These are phyloP conservation scores for Arizona elegans DNA, from an alignment of 2,113 vertebrate genomes.

Conservation along the genomic window DNA sequence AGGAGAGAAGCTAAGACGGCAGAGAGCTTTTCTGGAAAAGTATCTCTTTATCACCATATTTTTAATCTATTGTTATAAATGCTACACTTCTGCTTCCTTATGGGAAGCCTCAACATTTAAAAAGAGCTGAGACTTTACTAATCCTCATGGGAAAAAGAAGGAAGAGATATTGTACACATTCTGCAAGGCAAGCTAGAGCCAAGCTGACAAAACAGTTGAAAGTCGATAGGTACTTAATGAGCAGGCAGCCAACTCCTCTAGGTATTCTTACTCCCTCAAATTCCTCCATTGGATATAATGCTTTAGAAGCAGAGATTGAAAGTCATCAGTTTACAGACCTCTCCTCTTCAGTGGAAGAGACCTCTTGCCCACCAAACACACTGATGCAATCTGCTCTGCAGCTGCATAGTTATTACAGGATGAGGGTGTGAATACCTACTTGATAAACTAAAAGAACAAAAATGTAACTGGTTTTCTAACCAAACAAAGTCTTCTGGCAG, in stretches of 20 bases:
- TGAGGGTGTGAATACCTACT: not conserved
- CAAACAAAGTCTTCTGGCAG: not conserved
- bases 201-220: not conserved
- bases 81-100: not conserved
- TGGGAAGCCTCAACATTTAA: not conserved
- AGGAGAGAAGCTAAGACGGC: not conserved
- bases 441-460: not conserved
- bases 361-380: not conserved
- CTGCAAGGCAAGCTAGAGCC: not conserved
- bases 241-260: not conserved
- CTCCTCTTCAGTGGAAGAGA: not conserved
- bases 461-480: not conserved
- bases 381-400: not conserved
- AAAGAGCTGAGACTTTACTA: not conserved
- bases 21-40: not conserved
- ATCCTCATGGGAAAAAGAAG: not conserved
- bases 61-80: not conserved
- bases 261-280: not conserved
- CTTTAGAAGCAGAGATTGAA: not conserved
- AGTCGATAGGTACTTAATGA: not conserved
- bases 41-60: not conserved
- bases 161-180: not conserved
- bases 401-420: not conserved
- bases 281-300: not conserved
- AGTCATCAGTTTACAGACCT: not conserved